Base-by-base conservation (phyloP, 2,888 invertebrate genomes). In the Andrena bicolor region DNA sequence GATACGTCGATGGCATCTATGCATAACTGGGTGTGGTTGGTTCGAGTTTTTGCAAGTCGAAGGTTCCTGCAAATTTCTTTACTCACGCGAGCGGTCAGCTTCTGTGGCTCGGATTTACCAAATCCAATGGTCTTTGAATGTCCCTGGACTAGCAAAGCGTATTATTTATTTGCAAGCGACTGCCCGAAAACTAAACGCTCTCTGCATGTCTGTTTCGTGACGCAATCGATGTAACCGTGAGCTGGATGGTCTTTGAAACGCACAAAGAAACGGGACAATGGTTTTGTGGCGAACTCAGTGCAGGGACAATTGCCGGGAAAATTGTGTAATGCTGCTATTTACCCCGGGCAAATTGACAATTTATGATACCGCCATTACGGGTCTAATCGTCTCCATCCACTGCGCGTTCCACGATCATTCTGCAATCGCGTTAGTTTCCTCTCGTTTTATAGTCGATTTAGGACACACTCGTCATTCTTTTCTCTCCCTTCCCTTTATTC, bases 301-400 rank as follows among this genome's bases (percentile, higher is more conserved):
- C 23, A 60, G 63, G 30, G 35, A 76, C 76, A 64, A 76, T 76
- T 48, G 72, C 30, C 41, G 48, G 53, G 76, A 58, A 76, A 76
- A 76, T 72, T 76, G 76, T 53, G 71, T 58, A 64, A 72, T 65
- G 32, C 32, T 48, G 48, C 72, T 76, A 64, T 71, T 76, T 76
- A 72, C 71, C 63, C 65, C 58, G 72, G 32, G 76, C 64, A 72
- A 76, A 76, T 72, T 71, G 72, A 61, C 70, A 75, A 75, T 75
- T 75, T 75, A 75, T 69, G 71, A 72, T 71, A 56, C 48, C 76
- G 13, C 58, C 56, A 71, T 76, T 71, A 71, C 74, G 3, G 35
- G 10, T 75, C 61, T 75, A 69, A 75, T 75, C 74, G 68, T n/a
- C 74, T 32, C 74, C 49, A 10, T 49, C 26, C 32, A 32, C 68